A percentile compares a stretch with the other conserved stretches of the same genome.
Conservation (phyloP, 2,113 vertebrate species). For the Suncus etruscus region DNA sequence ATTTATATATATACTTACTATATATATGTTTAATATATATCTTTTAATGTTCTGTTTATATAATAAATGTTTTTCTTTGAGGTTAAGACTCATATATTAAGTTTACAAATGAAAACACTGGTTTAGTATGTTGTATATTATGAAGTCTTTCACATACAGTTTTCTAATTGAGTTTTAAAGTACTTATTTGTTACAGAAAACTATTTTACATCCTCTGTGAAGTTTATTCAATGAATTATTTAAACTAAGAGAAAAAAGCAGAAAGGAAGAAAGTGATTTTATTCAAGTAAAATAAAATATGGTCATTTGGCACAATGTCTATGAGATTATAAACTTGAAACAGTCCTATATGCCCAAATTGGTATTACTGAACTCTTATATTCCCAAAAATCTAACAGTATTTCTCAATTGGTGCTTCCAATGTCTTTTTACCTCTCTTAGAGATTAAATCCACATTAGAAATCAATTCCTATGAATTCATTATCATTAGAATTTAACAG, state of each 20-base stretch:
- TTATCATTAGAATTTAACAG: neutral
- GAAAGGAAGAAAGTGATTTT: neutral
- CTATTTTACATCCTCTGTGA: neutral
- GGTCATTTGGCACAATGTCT: neutral
- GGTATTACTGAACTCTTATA: neutral
- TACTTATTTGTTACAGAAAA: constrained; percentile 3
- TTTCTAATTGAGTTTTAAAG: neutral
- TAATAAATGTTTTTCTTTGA: neutral
- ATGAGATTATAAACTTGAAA: neutral
- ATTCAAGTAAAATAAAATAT: neutral
- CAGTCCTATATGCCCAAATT: neutral
- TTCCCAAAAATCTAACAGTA: neutral
- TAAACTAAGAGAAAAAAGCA: neutral
- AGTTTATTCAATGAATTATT: neutral
- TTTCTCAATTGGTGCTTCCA: neutral
- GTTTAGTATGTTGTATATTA: neutral
- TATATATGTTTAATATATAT: too few species aligned
- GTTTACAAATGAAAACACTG: neutral
- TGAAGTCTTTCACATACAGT: neutral
- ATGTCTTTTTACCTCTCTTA: neutral
- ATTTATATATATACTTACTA: too few species aligned
- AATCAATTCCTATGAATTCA: neutral
- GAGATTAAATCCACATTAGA: neutral
- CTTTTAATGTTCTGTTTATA: neutral
- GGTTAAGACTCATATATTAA: neutral